Base-by-base conservation (phyloP, 1,140 invertebrate species). In the Pollicipes pollicipes region DNA sequence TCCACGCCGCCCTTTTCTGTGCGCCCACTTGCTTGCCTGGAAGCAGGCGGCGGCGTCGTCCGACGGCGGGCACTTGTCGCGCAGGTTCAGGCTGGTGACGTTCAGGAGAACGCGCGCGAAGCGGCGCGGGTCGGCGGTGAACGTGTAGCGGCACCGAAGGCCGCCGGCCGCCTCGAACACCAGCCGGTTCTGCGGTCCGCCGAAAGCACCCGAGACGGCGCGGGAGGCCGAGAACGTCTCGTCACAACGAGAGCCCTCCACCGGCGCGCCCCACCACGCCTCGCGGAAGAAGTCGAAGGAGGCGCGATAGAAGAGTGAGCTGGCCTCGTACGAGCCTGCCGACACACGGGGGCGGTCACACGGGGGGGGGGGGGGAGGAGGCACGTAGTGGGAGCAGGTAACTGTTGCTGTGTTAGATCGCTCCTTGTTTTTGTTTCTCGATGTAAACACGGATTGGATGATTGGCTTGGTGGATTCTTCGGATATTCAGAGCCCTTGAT, bases 261-360 rank as follows among this genome's bases (percentile, higher is more conserved):
- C 86, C 0, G 88, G 86, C 70, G 89, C 88, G 0, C 91, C 91
- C 72, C 88, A 89, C 35, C 87, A 85, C 0, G 89, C 93, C 72
- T 91, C 90, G 77, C 93, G 93, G 80, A 93, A 93, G 80, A 93
- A 94, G 76, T 94, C 90, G 75, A 93, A 94, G 78, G 93, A 90
- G 0, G 90, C 90, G 90, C 90, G 93, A 77, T 92, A 93, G 77
- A 93, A 93, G 0, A 94, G 80, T 0, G 90, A 93, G 28, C 86
- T 88, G 84, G 77, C 64, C 37, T 74, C 71, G 32, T 74, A 77
- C 16, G 73, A 73, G 74, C 82, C 81, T 66, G 64, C 26, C 3
- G 10, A 45, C 37, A 45, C 37, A 45, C 37, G 24, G 10, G 24
- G 10, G 24, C 37, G 24, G 10, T 13, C 37, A 45, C 37, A 45